These are phyloP conservation scores for Eudiplozoon nipponicum DNA, from an alignment of 2,888 invertebrate genomes.

Conservation along the genomic window DNA sequence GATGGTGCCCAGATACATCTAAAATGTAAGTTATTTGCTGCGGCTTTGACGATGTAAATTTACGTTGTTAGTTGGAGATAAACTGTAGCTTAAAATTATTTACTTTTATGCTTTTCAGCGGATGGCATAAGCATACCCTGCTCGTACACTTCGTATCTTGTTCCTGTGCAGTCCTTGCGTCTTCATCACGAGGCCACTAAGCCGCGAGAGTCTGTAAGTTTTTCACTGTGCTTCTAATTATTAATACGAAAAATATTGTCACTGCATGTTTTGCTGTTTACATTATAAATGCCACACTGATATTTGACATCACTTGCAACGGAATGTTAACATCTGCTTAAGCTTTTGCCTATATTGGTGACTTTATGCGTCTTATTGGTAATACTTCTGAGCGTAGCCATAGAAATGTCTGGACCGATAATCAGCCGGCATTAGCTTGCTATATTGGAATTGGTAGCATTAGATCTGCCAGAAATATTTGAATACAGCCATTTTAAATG, in stretches of 20 bases:
- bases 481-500: not conserved
- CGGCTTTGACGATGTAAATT: not conserved
- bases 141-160: constrained; percentile 55
- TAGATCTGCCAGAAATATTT: not conserved
- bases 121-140: constrained; percentile 64
- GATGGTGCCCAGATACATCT: constrained; percentile 63
- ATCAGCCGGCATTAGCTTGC: too few species aligned
- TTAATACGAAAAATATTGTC: too few species aligned
- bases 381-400: too few species aligned
- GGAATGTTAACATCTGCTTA: too few species aligned
- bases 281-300: constrained; percentile 49
- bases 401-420: too few species aligned
- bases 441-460: too few species aligned
- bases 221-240: too few species aligned
- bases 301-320: too few species aligned
- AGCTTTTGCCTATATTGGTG: too few species aligned
- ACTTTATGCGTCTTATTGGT: too few species aligned
- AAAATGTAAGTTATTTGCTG: constrained; percentile 21
- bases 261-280: constrained; percentile 70
- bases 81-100: not conserved
- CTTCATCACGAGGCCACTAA: constrained; percentile 29
- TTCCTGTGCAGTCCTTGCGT: constrained; percentile 61
- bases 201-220: constrained; percentile 15
- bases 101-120: constrained; percentile 32
- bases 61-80: constrained; percentile 5